Evolutionary conservation across 2,113 vertebrate genomes (phyloP).

Genomic region (Cacatua alba): DNA sequence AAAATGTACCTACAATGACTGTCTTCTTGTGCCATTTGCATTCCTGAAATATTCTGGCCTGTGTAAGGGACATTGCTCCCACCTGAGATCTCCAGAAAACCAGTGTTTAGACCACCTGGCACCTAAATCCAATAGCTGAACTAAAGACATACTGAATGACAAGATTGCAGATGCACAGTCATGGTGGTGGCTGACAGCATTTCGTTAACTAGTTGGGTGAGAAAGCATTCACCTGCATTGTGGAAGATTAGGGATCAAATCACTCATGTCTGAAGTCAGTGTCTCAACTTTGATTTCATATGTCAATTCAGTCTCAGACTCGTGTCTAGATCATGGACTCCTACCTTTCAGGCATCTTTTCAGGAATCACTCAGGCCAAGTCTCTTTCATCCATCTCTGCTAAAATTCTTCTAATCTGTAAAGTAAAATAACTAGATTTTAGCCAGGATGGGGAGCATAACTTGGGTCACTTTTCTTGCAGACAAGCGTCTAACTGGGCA

Average conservation of each 20-base stretch:
- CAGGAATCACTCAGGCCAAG: not conserved
- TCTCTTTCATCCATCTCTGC: not conserved
- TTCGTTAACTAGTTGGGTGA: not conserved
- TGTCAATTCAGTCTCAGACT: not conserved
- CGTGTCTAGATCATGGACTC: not conserved
- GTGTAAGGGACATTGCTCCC: not conserved
- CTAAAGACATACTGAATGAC: not conserved
- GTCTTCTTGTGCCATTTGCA: not conserved
- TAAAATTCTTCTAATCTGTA: not conserved
- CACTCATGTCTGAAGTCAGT: not conserved
- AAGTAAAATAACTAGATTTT: not conserved
- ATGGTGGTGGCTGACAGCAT: not conserved
- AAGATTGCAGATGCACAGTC: not conserved
- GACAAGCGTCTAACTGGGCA: not conserved
- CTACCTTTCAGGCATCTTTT: not conserved
- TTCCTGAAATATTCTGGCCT: not conserved
- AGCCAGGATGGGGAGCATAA: not conserved
- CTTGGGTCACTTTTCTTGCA: not conserved
- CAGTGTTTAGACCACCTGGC: not conserved
- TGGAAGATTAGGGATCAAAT: not conserved
- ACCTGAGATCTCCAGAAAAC: not conserved
- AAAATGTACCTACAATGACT: not conserved
- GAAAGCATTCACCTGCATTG: not conserved
- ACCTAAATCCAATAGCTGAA: not conserved
- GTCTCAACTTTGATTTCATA: rapidly evolving